Conservation (phyloP, 1,140 invertebrate species). For the Gryllus bimaculatus region DNA sequence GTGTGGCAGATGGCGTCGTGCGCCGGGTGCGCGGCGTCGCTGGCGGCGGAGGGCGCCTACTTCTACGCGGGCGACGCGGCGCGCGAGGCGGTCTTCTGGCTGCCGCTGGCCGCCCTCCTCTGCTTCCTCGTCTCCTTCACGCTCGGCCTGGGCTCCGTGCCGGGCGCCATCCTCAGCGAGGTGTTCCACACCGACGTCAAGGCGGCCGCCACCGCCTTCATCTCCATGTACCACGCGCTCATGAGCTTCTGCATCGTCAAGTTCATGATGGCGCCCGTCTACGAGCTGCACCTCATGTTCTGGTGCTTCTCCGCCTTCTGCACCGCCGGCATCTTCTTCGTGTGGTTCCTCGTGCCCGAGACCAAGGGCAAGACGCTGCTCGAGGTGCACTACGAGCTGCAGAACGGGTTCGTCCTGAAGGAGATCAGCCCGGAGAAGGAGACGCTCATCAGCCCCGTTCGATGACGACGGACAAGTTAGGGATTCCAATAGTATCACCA, state of each 20-base stretch:
- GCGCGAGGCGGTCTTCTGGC: slow-evolving; percentile 34
- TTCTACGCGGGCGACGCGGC: slow-evolving; percentile 37
- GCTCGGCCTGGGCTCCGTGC: slow-evolving; percentile 46
- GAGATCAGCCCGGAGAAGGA: too few relatives aligned
- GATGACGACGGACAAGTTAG: too few relatives aligned
- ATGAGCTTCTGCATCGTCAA: slow-evolving; percentile 42
- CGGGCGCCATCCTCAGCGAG: slow-evolving; percentile 51
- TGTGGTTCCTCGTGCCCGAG: slow-evolving; percentile 61
- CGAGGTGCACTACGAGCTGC: slow-evolving; percentile 62
- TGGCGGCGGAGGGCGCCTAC: slow-evolving; percentile 26
- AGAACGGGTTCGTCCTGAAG: slow-evolving; percentile 28
- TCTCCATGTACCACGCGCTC: slow-evolving; percentile 30
- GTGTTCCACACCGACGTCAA: slow-evolving; percentile 52
- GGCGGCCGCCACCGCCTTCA: slow-evolving; percentile 40
- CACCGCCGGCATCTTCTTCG: slow-evolving; percentile 54
- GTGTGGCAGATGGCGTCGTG: slow-evolving; percentile 33
- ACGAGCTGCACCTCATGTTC: slow-evolving; percentile 54
- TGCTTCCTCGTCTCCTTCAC: slow-evolving; percentile 47
- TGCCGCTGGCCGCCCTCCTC: slow-evolving; percentile 46
- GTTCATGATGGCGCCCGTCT: slow-evolving; percentile 43
- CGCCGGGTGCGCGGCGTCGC: slow-evolving; percentile 21
- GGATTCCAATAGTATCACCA: too few relatives aligned
- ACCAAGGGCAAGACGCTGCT: slow-evolving; percentile 67
- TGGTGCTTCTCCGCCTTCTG: slow-evolving; percentile 66
- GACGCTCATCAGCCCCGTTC: too few relatives aligned